Conservation (phyloP, 2,888 invertebrate species). For the Pandemis corylana region DNA sequence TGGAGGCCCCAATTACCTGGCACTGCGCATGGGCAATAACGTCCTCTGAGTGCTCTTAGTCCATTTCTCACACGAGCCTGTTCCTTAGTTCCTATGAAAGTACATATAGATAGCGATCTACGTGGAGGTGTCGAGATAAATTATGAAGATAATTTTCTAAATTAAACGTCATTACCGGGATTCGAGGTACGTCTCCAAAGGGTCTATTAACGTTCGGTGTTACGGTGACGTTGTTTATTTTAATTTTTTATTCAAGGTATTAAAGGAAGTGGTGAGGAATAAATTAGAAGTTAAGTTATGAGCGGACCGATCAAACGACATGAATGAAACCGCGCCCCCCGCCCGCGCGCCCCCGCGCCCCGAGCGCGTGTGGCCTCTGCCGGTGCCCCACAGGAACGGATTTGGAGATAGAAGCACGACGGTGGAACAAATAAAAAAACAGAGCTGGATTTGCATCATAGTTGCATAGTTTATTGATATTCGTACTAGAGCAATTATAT, state of each 20-base stretch:
- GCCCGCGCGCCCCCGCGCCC: conserved; percentile 52
- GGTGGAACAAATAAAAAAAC: not conserved
- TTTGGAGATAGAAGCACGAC: conserved; percentile 43
- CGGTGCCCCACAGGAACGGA: conserved; percentile 70
- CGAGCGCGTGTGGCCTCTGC: conserved; percentile 80
- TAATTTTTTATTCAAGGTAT: conserved; percentile 47
- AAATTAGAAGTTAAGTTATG: conserved; percentile 85
- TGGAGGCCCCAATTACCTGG: conserved; percentile 52
- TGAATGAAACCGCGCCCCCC: conserved; percentile 79
- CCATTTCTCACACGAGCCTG: conserved; percentile 27
- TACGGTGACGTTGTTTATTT: conserved; percentile 36
- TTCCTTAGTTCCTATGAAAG: conserved; percentile 17
- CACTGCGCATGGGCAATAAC: conserved; percentile 32
- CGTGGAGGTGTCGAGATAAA: conserved; percentile 50
- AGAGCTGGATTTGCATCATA: no score
- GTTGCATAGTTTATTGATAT: no score
- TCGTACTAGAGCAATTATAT: no score
- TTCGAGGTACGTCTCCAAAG: conserved; percentile 65
- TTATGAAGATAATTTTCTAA: conserved; percentile 57
- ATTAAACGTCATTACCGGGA: conserved; percentile 67
- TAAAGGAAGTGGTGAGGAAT: conserved; percentile 68
- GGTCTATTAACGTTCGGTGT: conserved; percentile 40
- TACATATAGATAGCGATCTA: conserved; percentile 37
- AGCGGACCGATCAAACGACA: conserved; percentile 83
- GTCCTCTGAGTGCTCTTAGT: conserved; percentile 8